These are phyloP conservation scores for Borostomias antarcticus DNA, from an alignment of 2,797 vertebrate species.

Conservation along the genomic window DNA sequence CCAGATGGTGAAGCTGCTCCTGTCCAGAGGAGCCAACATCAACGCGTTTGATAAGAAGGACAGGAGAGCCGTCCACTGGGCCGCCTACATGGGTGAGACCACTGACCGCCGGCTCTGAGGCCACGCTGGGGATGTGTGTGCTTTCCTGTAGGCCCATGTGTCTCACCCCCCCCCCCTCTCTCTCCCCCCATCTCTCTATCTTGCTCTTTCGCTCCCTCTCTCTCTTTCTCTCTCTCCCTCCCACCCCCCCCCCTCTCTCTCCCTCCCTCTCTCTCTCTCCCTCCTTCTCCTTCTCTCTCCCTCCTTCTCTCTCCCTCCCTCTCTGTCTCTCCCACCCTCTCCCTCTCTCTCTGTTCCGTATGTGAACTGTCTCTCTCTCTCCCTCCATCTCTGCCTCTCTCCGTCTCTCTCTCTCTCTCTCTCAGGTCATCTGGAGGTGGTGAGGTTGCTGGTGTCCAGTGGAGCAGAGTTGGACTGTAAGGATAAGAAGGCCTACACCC, in stretches of 20 bases:
- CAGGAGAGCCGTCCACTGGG: constrained; percentile 95
- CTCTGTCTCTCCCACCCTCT: background rate
- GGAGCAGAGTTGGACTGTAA: constrained; percentile 96
- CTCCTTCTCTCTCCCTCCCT: too few species aligned
- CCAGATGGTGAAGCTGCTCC: constrained; percentile 94
- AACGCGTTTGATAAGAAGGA: constrained; percentile 99
- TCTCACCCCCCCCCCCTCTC: background rate
- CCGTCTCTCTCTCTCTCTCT: background rate
- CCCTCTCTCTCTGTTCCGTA: too few species aligned
- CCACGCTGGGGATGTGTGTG: background rate
- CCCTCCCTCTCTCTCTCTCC: background rate
- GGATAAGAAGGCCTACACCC: constrained; percentile 94
- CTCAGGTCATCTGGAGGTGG: constrained; percentile 93
- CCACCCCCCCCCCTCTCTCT: background rate
- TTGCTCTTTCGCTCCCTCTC: too few species aligned
- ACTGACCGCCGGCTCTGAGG: too few species aligned
- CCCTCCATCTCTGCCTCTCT: background rate
- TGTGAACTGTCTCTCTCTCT: too few species aligned
- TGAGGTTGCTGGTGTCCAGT: constrained; percentile 89
- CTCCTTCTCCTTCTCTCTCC: too few species aligned
- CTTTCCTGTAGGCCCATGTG: too few species aligned
- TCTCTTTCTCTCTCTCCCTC: background rate
- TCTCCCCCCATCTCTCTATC: background rate
- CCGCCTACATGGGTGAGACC: constrained; percentile 94
- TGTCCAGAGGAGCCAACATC: constrained; percentile 96